These are phyloP conservation scores for Meriones psammophilus DNA, from an alignment of 2,797 vertebrate genomes.

Conservation along the genomic window DNA sequence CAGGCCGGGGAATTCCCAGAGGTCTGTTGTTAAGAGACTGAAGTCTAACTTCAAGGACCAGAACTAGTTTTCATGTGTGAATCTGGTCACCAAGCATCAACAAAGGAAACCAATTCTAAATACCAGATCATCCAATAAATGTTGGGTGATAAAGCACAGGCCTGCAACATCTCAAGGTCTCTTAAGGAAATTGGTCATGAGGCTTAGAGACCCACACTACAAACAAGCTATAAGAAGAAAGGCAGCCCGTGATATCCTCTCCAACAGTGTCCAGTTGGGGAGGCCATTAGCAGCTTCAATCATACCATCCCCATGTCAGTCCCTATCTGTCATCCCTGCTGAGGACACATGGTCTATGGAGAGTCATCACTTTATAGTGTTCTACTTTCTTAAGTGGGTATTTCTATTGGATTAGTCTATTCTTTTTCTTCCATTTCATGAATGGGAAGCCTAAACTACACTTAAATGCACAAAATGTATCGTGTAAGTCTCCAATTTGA, in stretches of 20 bases:
- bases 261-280: not conserved
- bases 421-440: not conserved
- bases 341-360: accelerated
- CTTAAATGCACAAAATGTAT: not conserved
- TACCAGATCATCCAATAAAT: not conserved
- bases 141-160: not conserved
- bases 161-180: not conserved
- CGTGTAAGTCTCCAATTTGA: not conserved
- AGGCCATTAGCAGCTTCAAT: not conserved
- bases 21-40: constrained; percentile 19
- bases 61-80: not conserved
- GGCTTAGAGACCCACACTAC: not conserved
- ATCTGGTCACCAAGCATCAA: constrained; percentile 21
- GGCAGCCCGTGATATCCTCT: not conserved
- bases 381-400: not conserved
- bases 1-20: not conserved
- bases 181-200: not conserved
- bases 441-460: not conserved
- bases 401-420: not conserved
- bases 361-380: too few relatives aligned
- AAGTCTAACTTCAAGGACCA: constrained; percentile 23
- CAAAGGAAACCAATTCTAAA: constrained; percentile 1
- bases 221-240: not conserved
- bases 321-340: not conserved
- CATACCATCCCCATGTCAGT: not conserved